A percentile compares a stretch with the other conserved stretches of the same genome.
phyloP scores from a whole-genome alignment of 2,797 vertebrate genomes.

The Triplophysa yarkandensis region DNA sequence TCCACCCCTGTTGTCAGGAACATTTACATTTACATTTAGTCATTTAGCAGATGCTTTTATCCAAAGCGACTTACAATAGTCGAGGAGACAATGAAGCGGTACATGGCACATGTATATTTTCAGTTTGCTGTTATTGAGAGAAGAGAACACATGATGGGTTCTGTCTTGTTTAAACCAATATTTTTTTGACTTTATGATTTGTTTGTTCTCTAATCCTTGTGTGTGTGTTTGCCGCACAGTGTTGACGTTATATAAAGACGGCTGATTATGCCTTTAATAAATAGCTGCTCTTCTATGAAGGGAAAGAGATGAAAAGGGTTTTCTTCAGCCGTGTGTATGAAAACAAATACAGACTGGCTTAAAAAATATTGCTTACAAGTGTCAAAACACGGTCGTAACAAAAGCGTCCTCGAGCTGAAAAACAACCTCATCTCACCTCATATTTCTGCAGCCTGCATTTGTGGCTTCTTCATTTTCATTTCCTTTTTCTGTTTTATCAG shows the following conservation, averaged over 20 bases:
- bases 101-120: too few relatives aligned
- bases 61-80: too few relatives aligned
- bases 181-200: neutral
- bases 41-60: too few relatives aligned
- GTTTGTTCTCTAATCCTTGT: neutral
- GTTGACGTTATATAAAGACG: neutral
- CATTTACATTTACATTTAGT: too few relatives aligned
- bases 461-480: constrained; percentile 13
- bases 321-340: constrained; percentile 5
- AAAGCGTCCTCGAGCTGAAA: neutral
- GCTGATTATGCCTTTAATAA: constrained; percentile 11
- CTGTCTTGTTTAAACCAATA: neutral
- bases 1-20: too few relatives aligned
- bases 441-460: neutral
- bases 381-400: constrained; percentile 5
- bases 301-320: neutral
- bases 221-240: neutral
- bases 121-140: too few relatives aligned
- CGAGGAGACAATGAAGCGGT: too few relatives aligned
- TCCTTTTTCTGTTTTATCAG: constrained; percentile 14
- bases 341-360: constrained; percentile 3
- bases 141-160: neutral
- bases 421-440: neutral
- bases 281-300: constrained; percentile 5
- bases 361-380: constrained; percentile 6